A percentile compares a stretch with the other conserved stretches of the same genome.
These are phyloP conservation scores for Ochlodes sylvanus DNA, from an alignment of 2,888 invertebrate species.

Conservation along the genomic window DNA sequence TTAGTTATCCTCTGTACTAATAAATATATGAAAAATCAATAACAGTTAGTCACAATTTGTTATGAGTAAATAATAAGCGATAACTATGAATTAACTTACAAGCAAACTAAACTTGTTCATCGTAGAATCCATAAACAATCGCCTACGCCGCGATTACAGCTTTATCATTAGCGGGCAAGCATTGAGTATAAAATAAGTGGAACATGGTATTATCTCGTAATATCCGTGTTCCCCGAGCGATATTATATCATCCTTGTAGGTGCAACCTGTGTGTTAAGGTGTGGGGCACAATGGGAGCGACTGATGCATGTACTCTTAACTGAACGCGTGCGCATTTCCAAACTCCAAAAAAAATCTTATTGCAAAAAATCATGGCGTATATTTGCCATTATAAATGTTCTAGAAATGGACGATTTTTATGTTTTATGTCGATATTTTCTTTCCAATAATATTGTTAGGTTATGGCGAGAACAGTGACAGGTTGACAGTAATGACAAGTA, in stretches of 20 bases:
- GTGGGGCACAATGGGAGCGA: slow-evolving; percentile 46
- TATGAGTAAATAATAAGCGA: slow-evolving; percentile 22
- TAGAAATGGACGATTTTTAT: no score
- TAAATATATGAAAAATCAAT: slow-evolving; percentile 7
- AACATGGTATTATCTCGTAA: slow-evolving; percentile 68
- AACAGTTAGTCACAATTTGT: slow-evolving; percentile 10
- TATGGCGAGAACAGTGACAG: no score
- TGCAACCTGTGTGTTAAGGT: slow-evolving; percentile 57
- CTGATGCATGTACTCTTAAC: background rate
- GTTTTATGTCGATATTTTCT: no score
- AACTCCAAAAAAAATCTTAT: no score
- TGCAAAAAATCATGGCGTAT: no score
- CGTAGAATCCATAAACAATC: slow-evolving; percentile 55
- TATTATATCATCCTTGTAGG: slow-evolving; percentile 70
- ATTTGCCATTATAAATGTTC: no score
- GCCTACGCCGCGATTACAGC: slow-evolving; percentile 57
- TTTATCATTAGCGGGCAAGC: slow-evolving; percentile 62
- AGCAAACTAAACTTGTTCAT: slow-evolving; percentile 18
- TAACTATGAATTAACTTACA: slow-evolving; percentile 9
- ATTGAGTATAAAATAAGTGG: slow-evolving; percentile 65
- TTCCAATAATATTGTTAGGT: no score
- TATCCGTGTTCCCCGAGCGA: slow-evolving; percentile 65
- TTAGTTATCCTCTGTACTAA: background rate
- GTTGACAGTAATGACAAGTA: no score
- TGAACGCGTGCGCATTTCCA: no score